Conservation (phyloP, 2,797 vertebrate species). For the Rhabdophis nuchalis region DNA sequence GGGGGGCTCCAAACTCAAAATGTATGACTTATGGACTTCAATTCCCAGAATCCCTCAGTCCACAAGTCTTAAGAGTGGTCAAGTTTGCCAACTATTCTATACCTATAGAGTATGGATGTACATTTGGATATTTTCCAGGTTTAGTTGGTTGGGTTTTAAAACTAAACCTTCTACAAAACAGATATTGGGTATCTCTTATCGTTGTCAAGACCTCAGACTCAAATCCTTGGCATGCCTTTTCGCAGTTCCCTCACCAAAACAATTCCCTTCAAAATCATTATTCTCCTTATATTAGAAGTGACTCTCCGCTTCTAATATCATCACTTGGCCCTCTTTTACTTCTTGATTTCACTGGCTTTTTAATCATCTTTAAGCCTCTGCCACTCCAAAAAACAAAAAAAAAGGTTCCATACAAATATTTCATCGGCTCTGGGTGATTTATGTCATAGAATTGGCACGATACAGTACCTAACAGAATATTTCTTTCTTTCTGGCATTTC, state of each 20-base stretch:
- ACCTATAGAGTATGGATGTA: not conserved
- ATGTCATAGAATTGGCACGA: slow-evolving; percentile 29
- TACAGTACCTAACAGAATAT: slow-evolving; percentile 30
- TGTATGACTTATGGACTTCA: not conserved
- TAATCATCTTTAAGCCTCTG: not conserved
- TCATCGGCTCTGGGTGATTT: slow-evolving; percentile 17
- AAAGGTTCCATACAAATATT: not conserved
- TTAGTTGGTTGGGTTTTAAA: not conserved
- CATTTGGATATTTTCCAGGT: not conserved
- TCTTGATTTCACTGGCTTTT: too few species aligned
- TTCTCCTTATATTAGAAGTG: not conserved
- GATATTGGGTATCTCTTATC: not conserved
- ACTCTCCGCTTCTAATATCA: not conserved
- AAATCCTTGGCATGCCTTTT: not conserved
- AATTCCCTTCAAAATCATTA: not conserved
- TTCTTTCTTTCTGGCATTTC: slow-evolving; percentile 26
- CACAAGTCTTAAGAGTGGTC: not conserved
- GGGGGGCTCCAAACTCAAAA: not conserved
- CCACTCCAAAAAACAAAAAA: not conserved
- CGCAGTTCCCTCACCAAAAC: not conserved
- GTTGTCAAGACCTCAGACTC: not conserved
- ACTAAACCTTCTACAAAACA: not conserved
- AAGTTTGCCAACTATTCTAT: not conserved
- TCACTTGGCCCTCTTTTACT: not conserved
- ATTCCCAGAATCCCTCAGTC: not conserved